Evolutionary conservation across 2,113 vertebrate species (phyloP).

Genomic region (Ctenodactylus gundi): DNA sequence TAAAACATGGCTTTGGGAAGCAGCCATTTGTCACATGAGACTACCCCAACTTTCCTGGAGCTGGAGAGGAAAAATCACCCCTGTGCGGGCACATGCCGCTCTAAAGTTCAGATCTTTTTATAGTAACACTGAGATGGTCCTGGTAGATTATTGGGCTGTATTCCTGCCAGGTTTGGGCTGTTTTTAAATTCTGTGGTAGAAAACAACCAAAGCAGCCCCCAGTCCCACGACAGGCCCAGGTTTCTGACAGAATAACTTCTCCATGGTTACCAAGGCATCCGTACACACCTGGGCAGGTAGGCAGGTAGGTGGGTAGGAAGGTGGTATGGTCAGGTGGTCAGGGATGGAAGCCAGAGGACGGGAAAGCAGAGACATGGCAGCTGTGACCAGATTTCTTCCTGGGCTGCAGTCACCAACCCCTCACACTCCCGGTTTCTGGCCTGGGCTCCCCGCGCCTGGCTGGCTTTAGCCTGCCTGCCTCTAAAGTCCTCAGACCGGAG

Average conservation of each 20-base stretch:
- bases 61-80: neutral
- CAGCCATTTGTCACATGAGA: constrained; percentile 25
- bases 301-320: neutral
- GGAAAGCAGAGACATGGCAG: fast-evolving
- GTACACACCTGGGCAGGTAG: neutral
- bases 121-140: constrained; percentile 32
- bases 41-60: constrained; percentile 44
- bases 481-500: neutral
- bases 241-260: neutral
- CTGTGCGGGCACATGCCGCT: neutral
- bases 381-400: neutral
- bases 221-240: neutral
- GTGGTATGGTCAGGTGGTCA: neutral
- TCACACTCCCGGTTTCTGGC: neutral
- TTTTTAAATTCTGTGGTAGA: neutral
- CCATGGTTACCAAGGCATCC: neutral
- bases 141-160: neutral
- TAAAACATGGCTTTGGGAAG: constrained; percentile 12
- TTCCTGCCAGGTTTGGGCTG: constrained; percentile 51
- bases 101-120: constrained; percentile 67
- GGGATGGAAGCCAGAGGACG: neutral
- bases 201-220: neutral
- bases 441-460: neutral
- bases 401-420: neutral
- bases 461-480: neutral